Percentiles rank a stretch among this genome's conserved stretches.
Evolutionary conservation across 2,797 vertebrate genomes (phyloP).

Genomic region (Pteropus rufus): DNA sequence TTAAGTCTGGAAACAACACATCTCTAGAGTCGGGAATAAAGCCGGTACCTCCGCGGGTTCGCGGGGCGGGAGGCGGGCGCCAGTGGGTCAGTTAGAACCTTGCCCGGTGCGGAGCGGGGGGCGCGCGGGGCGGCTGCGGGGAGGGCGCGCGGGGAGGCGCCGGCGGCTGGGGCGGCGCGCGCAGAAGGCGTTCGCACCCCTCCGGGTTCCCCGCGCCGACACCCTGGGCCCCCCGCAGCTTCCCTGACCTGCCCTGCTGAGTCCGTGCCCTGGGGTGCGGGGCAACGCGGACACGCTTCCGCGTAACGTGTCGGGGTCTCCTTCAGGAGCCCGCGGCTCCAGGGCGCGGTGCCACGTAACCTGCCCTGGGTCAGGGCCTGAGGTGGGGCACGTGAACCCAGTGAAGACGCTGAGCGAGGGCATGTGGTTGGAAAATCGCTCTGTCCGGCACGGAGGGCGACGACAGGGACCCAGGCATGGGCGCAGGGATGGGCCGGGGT

Average conservation of each 20-base stretch:
- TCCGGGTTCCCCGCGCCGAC: no score
- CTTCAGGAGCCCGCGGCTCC: neutral
- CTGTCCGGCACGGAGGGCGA: no score
- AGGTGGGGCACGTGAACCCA: neutral
- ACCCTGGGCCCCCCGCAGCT: no score
- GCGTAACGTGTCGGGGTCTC: neutral
- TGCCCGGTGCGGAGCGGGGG: neutral
- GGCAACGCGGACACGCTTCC: neutral
- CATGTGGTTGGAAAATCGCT: no score
- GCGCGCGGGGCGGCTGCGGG: no score
- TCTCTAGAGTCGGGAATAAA: neutral
- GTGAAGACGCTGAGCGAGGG: no score
- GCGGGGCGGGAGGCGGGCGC: neutral
- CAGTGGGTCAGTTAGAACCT: rapidly evolving
- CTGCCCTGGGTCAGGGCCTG: neutral
- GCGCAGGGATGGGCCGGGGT: neutral
- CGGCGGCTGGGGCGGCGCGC: no score
- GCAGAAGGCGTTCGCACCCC: no score
- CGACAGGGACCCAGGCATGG: no score
- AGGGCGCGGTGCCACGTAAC: no score
- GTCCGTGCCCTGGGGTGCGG: neutral
- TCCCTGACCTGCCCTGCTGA: no score
- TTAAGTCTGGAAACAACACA: neutral
- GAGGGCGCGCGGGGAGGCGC: no score
- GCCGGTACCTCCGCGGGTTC: rapidly evolving